A percentile compares a stretch with the other conserved stretches of the same genome.
Evolutionary conservation across 1,140 invertebrate genomes (phyloP).

Genomic region (Drosophila setifemur): DNA sequence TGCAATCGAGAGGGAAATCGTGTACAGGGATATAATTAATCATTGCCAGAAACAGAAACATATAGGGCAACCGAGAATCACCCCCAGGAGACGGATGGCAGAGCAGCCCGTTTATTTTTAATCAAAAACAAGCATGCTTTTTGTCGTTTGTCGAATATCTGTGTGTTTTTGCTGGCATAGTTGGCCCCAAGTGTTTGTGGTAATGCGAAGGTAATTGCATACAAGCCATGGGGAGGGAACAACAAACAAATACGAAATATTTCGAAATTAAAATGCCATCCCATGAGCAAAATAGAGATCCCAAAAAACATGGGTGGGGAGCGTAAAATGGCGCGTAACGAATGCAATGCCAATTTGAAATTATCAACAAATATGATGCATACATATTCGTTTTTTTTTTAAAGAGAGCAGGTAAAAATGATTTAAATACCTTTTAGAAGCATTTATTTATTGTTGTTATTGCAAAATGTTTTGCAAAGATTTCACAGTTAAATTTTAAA

Average conservation of each 20-base stretch:
- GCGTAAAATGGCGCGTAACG: conserved; percentile 54
- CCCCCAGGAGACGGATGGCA: conserved; percentile 23
- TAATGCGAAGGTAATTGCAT: conserved; percentile 65
- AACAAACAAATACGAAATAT: conserved; percentile 42
- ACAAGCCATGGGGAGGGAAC: conserved; percentile 32
- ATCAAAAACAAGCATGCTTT: conserved; percentile 25
- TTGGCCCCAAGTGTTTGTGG: conserved; percentile 46
- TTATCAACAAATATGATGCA: not conserved
- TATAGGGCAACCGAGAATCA: conserved; percentile 1
- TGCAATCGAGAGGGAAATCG: conserved; percentile 85
- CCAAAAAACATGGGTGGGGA: conserved; percentile 11
- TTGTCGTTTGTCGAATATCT: conserved; percentile 12
- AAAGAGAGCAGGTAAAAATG: no score
- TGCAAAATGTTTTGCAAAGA: no score
- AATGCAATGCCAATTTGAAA: conserved; percentile 18
- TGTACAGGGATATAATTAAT: conserved; percentile 35
- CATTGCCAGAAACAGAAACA: conserved; percentile 15
- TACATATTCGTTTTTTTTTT: not conserved
- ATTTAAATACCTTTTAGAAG: not conserved
- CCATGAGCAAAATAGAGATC: conserved; percentile 7
- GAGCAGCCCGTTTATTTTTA: conserved; percentile 51
- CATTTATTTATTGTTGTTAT: no score
- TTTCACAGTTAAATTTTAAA: no score
- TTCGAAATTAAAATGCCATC: conserved; percentile 44
- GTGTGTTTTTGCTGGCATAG: conserved; percentile 54